Base-by-base conservation (phyloP, 2,888 invertebrate species). In the Clunio marinus region DNA sequence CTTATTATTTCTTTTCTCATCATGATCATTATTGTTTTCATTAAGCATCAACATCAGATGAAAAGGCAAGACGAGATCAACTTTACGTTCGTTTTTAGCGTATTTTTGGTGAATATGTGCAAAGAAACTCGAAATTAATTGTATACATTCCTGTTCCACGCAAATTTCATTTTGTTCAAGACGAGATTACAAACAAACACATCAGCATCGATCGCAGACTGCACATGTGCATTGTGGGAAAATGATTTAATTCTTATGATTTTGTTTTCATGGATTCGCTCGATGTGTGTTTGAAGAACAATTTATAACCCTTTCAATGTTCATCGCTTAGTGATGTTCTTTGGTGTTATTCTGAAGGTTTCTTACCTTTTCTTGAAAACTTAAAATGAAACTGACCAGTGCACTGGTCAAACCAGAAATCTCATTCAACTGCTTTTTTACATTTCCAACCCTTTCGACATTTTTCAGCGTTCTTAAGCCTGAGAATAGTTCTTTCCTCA, bases 381-480 rank as follows among this genome's bases (percentile, higher is more conserved):
- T n/a, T n/a, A n/a, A 15, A 41, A 41, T 27, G 10, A n/a, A 51
- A 65, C 68, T 68, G 70, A 70, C 70, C 70, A n/a, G n/a, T n/a
- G n/a, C n/a, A 70, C 69, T 69, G 70, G 70, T 70, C 69, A 70
- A 69, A 70, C 70, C 58, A 55, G 70, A 68, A 67, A 67, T 27
- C 27, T 32, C 35, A n/a, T 25, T 57, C 27, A 55, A 20, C 51
- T 32, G 32, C 17, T 51, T 51, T 51, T n/a, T n/a, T 66, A n/a
- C n/a, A n/a, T 13, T 17, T n/a, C n/a, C 57, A 25, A 57, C 66
- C 51, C 51, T 66, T 22, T 51, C 55, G 15, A 27, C 8, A 22
- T 20, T 51, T 17, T 51, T 10, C 20, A 20, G 17, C 17, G 7
- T 22, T 57, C n/a, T n/a, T 5, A 57, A 24, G 25, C 45, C n/a